Conservation (phyloP, 2,888 invertebrate species). For the Zygaena filipendulae region DNA sequence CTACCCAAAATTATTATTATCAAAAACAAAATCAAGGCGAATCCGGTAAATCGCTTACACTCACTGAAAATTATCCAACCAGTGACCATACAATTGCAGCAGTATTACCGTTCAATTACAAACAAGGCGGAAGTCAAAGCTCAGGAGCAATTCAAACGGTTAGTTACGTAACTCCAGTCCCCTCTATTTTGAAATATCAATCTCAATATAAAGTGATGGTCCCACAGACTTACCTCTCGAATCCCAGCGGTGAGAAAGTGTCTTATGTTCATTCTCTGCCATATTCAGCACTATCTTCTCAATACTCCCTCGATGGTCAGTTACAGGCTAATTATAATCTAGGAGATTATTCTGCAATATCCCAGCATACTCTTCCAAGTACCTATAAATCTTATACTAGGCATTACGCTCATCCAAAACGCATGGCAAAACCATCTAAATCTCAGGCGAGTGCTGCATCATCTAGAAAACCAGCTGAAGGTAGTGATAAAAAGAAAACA, state of each 20-base stretch:
- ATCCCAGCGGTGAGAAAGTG: conserved; percentile 42
- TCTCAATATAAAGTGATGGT: conserved; percentile 53
- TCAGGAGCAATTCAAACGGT: conserved; percentile 37
- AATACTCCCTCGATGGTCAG: conserved; percentile 25
- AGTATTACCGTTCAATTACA: conserved; percentile 47
- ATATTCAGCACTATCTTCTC: conserved; percentile 32
- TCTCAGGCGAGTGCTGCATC: conserved; percentile 19
- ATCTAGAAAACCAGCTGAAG: conserved; percentile 17
- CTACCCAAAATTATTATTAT: conserved; percentile 36
- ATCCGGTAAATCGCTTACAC: conserved; percentile 33
- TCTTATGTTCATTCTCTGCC: conserved; percentile 54
- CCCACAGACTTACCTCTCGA: conserved; percentile 44
- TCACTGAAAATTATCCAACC: conserved; percentile 69
- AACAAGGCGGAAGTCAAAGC: conserved; percentile 24
- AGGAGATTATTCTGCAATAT: conserved; percentile 37
- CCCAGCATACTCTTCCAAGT: conserved; percentile 33
- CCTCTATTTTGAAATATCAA: conserved; percentile 45
- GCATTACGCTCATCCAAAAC: conserved; percentile 49
- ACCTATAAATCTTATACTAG: conserved; percentile 41
- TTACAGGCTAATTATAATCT: conserved; percentile 31
- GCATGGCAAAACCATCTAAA: conserved; percentile 41
- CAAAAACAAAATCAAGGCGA: conserved; percentile 31
- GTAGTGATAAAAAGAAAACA: conserved; percentile 13
- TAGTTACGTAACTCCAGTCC: conserved; percentile 54
- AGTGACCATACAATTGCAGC: conserved; percentile 68